Percentiles rank a stretch among this genome's conserved stretches.
Conservation (phyloP, 2,888 invertebrate species). For the Rugalucina vietnamica region DNA sequence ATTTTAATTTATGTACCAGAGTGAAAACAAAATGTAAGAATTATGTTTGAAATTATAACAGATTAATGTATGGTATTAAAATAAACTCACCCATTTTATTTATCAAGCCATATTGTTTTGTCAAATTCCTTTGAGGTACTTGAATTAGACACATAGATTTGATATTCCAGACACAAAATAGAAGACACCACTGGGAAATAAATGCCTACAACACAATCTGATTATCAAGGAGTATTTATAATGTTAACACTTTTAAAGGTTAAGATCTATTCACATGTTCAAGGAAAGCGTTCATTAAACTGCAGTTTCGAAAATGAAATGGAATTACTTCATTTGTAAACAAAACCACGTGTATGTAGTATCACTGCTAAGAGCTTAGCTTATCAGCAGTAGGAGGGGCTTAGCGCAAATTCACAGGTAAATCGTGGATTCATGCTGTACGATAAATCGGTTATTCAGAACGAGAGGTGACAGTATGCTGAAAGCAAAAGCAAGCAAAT, state of each 20-base stretch:
- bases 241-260: background rate
- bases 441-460: background rate
- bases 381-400: conserved; percentile 1
- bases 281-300: background rate
- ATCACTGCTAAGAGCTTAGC: too few species aligned
- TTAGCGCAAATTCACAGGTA: too few species aligned
- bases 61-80: too few species aligned
- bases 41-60: too few species aligned
- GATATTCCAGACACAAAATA: too few species aligned
- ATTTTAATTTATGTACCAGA: too few species aligned
- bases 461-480: background rate
- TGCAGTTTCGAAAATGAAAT: background rate
- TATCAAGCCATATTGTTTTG: too few species aligned
- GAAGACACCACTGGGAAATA: background rate
- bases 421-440: too few species aligned
- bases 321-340: background rate
- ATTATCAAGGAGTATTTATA: background rate
- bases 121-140: too few species aligned
- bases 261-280: background rate
- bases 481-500: background rate
- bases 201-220: background rate
- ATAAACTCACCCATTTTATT: too few species aligned
- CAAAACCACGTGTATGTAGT: background rate
- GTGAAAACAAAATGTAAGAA: too few species aligned
- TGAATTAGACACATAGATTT: too few species aligned